These are phyloP conservation scores for Caretta caretta DNA, from an alignment of 2,113 vertebrate genomes.

Conservation along the genomic window DNA sequence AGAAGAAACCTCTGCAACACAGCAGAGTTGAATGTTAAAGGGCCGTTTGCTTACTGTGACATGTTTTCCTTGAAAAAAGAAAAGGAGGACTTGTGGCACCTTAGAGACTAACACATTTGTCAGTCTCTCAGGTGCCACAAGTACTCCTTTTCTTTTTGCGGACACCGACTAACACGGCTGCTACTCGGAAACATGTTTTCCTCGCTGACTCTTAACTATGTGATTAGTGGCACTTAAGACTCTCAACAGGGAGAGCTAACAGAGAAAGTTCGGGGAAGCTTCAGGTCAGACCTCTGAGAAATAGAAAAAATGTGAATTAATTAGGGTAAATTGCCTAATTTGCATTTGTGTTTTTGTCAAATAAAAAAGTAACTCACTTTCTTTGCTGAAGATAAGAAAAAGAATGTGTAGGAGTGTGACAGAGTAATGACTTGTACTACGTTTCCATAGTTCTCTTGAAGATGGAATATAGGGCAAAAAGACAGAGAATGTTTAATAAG, in stretches of 20 bases:
- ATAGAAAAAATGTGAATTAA: neutral
- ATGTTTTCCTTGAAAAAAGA: neutral
- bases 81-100: too few relatives aligned
- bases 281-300: neutral
- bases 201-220: neutral
- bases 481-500: neutral
- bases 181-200: neutral
- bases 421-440: neutral
- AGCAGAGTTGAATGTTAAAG: neutral
- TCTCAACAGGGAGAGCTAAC: neutral
- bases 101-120: too few relatives aligned
- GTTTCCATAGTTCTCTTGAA: neutral
- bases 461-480: neutral
- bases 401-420: fast-evolving
- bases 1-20: neutral
- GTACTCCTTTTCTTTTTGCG: too few relatives aligned
- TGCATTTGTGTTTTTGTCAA: neutral
- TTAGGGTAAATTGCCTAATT: neutral
- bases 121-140: too few relatives aligned
- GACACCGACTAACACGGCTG: too few relatives aligned
- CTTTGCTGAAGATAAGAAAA: neutral
- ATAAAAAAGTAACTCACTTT: neutral
- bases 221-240: neutral
- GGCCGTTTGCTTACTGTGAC: neutral
- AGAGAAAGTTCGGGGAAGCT: neutral